Conservation (phyloP, 2,888 invertebrate genomes). For the Epicampocera succincta region DNA sequence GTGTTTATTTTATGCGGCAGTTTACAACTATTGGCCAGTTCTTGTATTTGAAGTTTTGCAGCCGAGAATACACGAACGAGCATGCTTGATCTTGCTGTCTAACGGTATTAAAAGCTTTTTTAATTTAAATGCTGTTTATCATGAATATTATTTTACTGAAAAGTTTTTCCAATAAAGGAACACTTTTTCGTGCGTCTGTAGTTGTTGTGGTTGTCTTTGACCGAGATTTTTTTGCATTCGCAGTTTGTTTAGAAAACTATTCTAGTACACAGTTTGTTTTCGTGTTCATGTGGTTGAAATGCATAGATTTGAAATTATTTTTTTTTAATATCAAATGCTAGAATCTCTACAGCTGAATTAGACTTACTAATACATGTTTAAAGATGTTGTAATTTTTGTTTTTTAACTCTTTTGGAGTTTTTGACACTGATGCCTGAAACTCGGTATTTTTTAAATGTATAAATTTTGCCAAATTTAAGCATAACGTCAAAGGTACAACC, state of each 20-base stretch:
- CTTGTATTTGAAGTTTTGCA: slow-evolving; percentile 5
- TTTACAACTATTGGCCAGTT: background rate
- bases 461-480: background rate
- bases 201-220: slow-evolving; percentile 63
- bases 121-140: background rate
- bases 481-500: background rate
- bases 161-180: no score
- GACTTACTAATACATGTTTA: background rate
- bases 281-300: background rate
- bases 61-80: background rate
- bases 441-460: no score
- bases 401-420: slow-evolving; percentile 43
- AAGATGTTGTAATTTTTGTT: background rate
- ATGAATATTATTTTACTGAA: no score
- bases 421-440: slow-evolving; percentile 65
- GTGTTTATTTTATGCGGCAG: slow-evolving; percentile 5
- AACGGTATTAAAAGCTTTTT: slow-evolving; percentile 59
- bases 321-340: background rate
- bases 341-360: slow-evolving; percentile 5
- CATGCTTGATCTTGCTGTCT: no score
- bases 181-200: no score
- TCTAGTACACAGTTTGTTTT: background rate
- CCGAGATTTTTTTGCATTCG: slow-evolving; percentile 60
- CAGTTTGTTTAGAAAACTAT: slow-evolving; percentile 36
- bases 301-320: background rate